Percentiles rank a stretch among this genome's conserved stretches.
Evolutionary conservation across 1,140 invertebrate genomes (phyloP).

Genomic region (Sinonovacula constricta): DNA sequence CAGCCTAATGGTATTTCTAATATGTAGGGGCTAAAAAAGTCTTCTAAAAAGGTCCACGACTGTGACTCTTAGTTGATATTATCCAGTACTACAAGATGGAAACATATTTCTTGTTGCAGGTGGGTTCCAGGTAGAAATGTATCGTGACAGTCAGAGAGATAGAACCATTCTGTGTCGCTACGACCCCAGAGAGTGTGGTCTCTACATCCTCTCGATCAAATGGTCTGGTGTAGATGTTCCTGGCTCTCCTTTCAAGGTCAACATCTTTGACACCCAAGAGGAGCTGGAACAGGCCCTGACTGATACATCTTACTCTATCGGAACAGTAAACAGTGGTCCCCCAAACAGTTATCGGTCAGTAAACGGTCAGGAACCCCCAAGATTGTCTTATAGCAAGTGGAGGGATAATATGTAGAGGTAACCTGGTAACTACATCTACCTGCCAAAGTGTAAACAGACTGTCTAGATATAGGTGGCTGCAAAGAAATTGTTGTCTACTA

Average conservation of each 20-base stretch:
- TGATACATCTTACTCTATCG: constrained; percentile 51
- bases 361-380: neutral
- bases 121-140: constrained; percentile 99
- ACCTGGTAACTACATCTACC: too few species aligned
- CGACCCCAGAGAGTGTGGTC: constrained; percentile 98
- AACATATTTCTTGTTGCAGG: constrained; percentile 79
- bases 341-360: neutral
- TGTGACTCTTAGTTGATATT: too few species aligned
- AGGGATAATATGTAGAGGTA: constrained; percentile 14
- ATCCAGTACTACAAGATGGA: neutral
- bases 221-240: constrained; percentile 96
- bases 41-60: too few species aligned
- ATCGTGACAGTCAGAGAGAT: constrained; percentile 99
- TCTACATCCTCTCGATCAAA: constrained; percentile 98
- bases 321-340: neutral
- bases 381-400: constrained; percentile 29
- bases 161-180: constrained; percentile 97
- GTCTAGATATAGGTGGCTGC: too few species aligned
- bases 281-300: constrained; percentile 83
- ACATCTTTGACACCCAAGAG: constrained; percentile 99
- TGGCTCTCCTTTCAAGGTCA: constrained; percentile 98
- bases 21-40: too few species aligned
- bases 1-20: too few species aligned
- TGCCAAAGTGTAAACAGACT: too few species aligned
- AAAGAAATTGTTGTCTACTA: too few species aligned